Evolutionary conservation across 2,797 vertebrate species (phyloP), one percentile per base, ranked within the genome.

Genomic region (Danionella dracula): DNA sequence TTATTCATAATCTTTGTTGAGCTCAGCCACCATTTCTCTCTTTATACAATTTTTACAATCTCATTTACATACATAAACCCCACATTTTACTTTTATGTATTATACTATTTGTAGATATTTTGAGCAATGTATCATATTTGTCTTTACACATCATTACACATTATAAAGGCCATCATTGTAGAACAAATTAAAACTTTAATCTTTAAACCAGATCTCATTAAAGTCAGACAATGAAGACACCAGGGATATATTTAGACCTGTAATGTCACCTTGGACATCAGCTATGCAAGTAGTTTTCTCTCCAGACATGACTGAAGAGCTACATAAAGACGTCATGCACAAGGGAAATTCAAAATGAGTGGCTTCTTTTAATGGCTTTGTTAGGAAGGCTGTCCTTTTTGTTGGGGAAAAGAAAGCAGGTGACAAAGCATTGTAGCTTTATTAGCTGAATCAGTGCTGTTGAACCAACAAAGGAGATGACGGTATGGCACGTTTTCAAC

Each of bases 271-370:
- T 53, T 69, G 46, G 53, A 48, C 60, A 51, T 58, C 23, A 9
- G 4, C 34, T 40, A 8, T 44, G 27, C n/a, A 31, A 32, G n/a
- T 38, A 35, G 8, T 3, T 67, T 23, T 76, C 61, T 69, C 55
- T 79, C 65, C 66, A 60, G 65, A 50, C 7, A 34, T 77, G 75
- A 71, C 45, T 72, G 58, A 65, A 71, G 49, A 70, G 70, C 58
- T 71, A 72, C 71, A 13, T 13, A 20, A 61, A 60, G 71, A 64
- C 53, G 42, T 57, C 66, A 12, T 61, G 68, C 63, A 66, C 54
- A 38, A 54, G 55, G 45, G 68, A 19, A 58, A 62, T 55, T 49
- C 16, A 31, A 35, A 59, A 40, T 15, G 31, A 20, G 23, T 27
- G 6, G 19, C 31, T 29, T 49, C n/a, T 19, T 67, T 54, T 63